These are phyloP conservation scores for Lanius ludovicianus DNA, from an alignment of 2,113 vertebrate genomes.

Conservation along the genomic window DNA sequence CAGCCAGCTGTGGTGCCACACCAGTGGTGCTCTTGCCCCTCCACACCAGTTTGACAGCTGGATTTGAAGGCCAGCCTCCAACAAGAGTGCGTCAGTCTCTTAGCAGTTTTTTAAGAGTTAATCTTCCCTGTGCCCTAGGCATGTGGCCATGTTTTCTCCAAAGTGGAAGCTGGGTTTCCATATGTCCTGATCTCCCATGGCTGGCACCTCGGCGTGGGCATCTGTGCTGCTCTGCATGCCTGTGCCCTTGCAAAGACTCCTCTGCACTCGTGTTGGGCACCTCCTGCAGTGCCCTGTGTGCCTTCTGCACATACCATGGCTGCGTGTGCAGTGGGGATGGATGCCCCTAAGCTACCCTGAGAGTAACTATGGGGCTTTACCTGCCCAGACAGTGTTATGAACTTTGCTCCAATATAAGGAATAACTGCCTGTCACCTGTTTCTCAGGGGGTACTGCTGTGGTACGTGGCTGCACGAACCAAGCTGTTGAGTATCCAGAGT, in stretches of 20 bases:
- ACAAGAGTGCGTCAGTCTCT: accelerated
- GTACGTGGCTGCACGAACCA: accelerated
- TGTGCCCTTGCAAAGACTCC: not conserved
- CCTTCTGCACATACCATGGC: accelerated
- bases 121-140: not conserved
- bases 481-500: not conserved
- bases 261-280: not conserved
- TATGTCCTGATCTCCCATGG: not conserved
- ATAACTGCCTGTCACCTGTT: not conserved
- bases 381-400: accelerated
- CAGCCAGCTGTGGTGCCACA: not conserved
- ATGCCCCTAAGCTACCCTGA: no score
- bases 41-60: not conserved
- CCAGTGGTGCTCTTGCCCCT: accelerated
- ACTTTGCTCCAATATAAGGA: not conserved
- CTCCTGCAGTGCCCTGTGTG: accelerated
- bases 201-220: not conserved
- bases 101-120: not conserved
- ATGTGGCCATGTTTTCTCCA: not conserved
- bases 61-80: not conserved
- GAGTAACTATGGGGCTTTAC: accelerated
- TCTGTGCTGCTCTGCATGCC: not conserved
- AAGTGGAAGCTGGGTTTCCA: constrained; percentile 24
- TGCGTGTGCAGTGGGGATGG: accelerated
- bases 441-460: not conserved